Conservation (phyloP, 2,888 invertebrate genomes). For the Tolmerus cingulatus region DNA sequence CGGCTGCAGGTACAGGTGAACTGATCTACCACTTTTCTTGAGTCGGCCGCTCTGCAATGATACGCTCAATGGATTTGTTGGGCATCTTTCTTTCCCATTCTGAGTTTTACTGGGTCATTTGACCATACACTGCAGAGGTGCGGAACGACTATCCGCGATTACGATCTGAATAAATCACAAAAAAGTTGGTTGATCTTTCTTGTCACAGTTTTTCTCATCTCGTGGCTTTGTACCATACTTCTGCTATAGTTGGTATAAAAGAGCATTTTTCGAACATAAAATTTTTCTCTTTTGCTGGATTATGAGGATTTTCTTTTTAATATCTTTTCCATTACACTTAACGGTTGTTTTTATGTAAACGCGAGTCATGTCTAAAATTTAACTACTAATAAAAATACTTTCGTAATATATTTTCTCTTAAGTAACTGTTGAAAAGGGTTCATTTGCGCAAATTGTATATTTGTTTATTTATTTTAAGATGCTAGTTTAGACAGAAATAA, state of each 20-base stretch:
- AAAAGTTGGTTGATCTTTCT: not conserved
- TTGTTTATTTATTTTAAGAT: no score
- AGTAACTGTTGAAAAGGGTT: not conserved
- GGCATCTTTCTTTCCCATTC: not conserved
- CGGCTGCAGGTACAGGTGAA: not conserved
- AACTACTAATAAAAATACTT: not conserved
- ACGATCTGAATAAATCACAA: not conserved
- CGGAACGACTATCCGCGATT: conserved; percentile 7
- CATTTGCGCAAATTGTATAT: not conserved
- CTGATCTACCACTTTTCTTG: not conserved
- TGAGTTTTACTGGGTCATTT: conserved; percentile 7
- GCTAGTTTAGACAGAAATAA: no score
- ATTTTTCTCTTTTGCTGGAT: not conserved
- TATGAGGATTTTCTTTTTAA: not conserved
- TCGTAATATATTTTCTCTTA: not conserved
- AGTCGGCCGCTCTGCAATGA: not conserved
- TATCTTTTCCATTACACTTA: not conserved
- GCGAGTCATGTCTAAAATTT: not conserved
- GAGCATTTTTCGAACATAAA: not conserved
- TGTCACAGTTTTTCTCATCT: not conserved
- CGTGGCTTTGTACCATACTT: not conserved
- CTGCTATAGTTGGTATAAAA: not conserved
- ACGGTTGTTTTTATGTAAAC: not conserved
- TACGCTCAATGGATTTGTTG: not conserved
- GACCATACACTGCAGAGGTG: conserved; percentile 1